Evolutionary conservation across 1,140 invertebrate species (phyloP).

Genomic region (Drosophila pruinosa): DNA sequence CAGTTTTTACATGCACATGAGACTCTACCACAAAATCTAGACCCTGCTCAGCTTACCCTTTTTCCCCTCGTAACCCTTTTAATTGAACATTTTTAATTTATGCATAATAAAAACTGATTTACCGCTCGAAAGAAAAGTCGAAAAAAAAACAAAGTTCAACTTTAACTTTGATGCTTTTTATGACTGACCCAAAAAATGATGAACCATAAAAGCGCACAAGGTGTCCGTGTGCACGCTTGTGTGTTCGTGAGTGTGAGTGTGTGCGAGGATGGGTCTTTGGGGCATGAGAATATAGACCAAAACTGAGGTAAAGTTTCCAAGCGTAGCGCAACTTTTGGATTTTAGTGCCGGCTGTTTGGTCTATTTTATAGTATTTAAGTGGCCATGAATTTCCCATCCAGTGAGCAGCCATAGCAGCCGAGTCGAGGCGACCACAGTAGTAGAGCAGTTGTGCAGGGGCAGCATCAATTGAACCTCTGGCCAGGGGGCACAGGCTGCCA

Average conservation of each 20-base stretch:
- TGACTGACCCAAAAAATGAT: constrained; percentile 60
- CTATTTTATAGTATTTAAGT: constrained; percentile 79
- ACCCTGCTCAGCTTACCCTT: constrained; percentile 6
- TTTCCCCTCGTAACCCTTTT: constrained; percentile 41
- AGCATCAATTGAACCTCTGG: constrained; percentile 34
- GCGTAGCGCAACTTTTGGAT: constrained; percentile 65
- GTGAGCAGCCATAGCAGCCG: constrained; percentile 17
- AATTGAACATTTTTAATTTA: constrained; percentile 78
- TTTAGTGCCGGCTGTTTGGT: constrained; percentile 71
- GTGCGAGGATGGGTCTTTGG: constrained; percentile 24
- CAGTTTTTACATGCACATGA: background rate
- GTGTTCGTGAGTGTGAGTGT: constrained; percentile 21
- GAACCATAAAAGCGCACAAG: constrained; percentile 64
- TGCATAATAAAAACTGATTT: constrained; percentile 78
- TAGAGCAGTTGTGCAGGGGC: background rate
- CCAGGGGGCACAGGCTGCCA: constrained; percentile 40
- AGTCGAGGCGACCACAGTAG: too few relatives aligned
- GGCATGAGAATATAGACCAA: constrained; percentile 10
- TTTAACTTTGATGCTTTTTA: constrained; percentile 64
- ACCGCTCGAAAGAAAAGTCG: constrained; percentile 33
- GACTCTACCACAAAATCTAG: background rate
- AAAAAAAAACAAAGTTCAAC: constrained; percentile 63
- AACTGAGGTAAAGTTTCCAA: constrained; percentile 59
- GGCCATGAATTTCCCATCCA: constrained; percentile 71
- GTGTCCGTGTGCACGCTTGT: constrained; percentile 29